Base-by-base conservation (phyloP, 53 echinoderm and acorn worm genomes). In the Apostichopus leukothele region DNA sequence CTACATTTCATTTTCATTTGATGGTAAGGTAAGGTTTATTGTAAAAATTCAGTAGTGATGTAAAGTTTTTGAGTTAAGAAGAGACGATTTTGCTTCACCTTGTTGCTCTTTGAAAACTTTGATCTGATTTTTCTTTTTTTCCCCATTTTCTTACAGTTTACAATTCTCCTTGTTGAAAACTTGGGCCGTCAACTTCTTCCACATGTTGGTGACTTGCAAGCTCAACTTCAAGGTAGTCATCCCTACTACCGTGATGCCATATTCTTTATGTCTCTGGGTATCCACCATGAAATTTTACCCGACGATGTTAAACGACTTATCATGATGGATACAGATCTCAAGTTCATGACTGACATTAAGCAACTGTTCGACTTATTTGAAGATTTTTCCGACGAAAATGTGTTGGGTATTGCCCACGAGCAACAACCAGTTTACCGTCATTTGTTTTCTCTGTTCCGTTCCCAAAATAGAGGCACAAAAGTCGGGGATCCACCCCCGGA, bases 371-470 rank as follows among this genome's bases (percentile, higher is more conserved):
- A 92, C 67, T 88, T 88, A 85, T 97, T 97, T 75, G 90, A 91
- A 52, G 89, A 74, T 21, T 97, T 97, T 86, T 81, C 63, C 10
- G 89, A 88, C 20, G 91, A 93, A 52, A 97, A 94, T 87, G 90
- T 97, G 71, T 94, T 97, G 78, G 97, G 90, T 2, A 63, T 97
- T 18, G 97, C 92, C 20, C 94, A 94, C 60, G 97, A 97, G 85
- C 95, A 95, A 90, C 97, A 97, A 86, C 97, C 97, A 0, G 97
- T 97, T 7, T 97, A 97, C 88, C 97, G 97, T 21, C 97, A 97
- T 60, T 83, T 95, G 86, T 90, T 97, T 76, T 97, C 97, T 0
- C 79, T 92, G 26, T 97, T 95, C 89, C 95, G 97, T 7, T 95
- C 92, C 8, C 79, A 89, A 68, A 93, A 97, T 74, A 75, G 25